Conservation (phyloP, 2,113 vertebrate genomes). For the zebrafish (Danio rerio) region DNA sequence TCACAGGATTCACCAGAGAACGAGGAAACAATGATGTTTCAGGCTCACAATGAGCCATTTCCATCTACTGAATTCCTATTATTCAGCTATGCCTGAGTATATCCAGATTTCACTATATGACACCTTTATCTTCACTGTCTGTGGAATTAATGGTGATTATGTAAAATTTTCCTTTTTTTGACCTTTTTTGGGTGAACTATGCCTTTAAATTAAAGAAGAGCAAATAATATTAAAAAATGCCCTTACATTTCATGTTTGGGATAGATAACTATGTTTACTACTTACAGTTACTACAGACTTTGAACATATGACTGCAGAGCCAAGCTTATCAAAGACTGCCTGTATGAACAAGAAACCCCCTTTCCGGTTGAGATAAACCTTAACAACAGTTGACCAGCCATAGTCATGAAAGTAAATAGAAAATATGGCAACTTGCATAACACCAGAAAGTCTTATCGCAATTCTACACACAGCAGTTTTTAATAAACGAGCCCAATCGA, state of each 20-base stretch:
- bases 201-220: background rate
- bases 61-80: no score
- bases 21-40: no score
- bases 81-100: no score
- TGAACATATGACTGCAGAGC: background rate
- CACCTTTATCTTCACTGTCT: background rate
- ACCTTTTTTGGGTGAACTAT: background rate
- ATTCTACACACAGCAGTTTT: slow-evolving; percentile 1
- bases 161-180: no score
- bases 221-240: background rate
- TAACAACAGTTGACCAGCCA: background rate
- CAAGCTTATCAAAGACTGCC: background rate
- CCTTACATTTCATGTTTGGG: background rate
- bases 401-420: background rate
- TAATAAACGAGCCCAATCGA: background rate
- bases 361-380: background rate
- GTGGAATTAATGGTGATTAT: background rate
- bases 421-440: background rate
- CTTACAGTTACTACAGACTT: background rate
- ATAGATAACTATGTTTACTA: background rate
- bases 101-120: no score
- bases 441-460: slow-evolving; percentile 1
- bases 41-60: no score
- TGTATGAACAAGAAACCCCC: background rate
- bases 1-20: no score